Percentiles rank a stretch among this genome's conserved stretches.
These are phyloP conservation scores for Gambelia wislizenii DNA, from an alignment of 2,797 vertebrate species.

Conservation along the genomic window DNA sequence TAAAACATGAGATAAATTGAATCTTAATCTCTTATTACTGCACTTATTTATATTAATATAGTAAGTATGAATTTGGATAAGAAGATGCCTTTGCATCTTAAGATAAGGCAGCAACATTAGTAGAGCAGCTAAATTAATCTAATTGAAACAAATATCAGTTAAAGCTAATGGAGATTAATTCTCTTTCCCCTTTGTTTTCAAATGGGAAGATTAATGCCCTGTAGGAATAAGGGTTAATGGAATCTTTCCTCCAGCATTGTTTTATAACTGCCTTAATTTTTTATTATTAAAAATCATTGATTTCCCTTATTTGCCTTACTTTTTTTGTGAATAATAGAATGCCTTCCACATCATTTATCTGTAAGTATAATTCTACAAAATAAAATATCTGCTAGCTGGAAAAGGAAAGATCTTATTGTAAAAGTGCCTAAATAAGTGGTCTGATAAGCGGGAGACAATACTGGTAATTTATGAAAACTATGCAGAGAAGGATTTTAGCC, in stretches of 20 bases:
- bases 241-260: neutral
- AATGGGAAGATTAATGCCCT: neutral
- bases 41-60: neutral
- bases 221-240: neutral
- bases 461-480: too few relatives aligned
- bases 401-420: neutral
- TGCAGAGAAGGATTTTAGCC: neutral
- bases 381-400: neutral
- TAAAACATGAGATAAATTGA: slow-evolving; percentile 10
- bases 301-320: neutral
- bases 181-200: neutral
- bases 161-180: neutral
- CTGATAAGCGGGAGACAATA: neutral
- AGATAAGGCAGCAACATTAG: neutral
- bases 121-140: too few relatives aligned
- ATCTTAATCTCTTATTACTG: slow-evolving; percentile 13
- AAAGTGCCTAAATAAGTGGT: neutral
- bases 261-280: neutral
- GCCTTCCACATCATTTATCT: neutral
- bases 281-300: neutral
- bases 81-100: neutral
- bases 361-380: neutral
- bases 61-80: neutral
- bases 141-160: neutral
- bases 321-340: neutral